These are phyloP conservation scores for Encarsia formosa DNA, from an alignment of 2,888 invertebrate species.

Conservation along the genomic window DNA sequence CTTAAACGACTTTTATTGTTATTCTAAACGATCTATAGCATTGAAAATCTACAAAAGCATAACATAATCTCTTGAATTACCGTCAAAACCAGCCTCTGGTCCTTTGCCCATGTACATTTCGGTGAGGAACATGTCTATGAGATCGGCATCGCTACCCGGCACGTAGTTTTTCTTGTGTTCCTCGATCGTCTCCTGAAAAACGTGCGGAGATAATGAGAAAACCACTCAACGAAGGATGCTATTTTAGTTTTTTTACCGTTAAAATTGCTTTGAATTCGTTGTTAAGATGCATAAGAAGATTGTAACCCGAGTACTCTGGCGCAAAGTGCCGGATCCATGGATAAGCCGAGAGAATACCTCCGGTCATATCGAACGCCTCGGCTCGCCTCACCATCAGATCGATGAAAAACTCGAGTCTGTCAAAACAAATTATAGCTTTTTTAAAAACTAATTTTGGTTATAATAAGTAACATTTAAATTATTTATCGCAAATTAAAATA, in stretches of 20 bases:
- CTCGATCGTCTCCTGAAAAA: constrained; percentile 53
- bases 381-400: constrained; percentile 41
- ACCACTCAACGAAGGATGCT: not conserved
- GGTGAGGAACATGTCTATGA: constrained; percentile 62
- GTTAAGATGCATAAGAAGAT: constrained; percentile 58
- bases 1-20: no score
- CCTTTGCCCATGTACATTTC: constrained; percentile 55
- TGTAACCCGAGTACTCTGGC: constrained; percentile 61
- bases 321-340: constrained; percentile 63
- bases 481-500: no score
- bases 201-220: not conserved
- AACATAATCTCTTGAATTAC: constrained; percentile 37
- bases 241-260: constrained; percentile 43
- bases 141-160: constrained; percentile 54
- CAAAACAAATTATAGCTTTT: no score
- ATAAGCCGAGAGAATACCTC: constrained; percentile 58
- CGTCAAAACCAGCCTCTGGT: constrained; percentile 49
- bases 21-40: no score
- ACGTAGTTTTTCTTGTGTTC: constrained; percentile 56
- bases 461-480: no score
- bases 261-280: constrained; percentile 55
- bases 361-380: constrained; percentile 53
- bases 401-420: constrained; percentile 40
- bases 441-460: no score
- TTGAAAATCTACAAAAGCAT: not conserved